These are phyloP conservation scores for Bufo gargarizans DNA, from an alignment of 2,113 vertebrate genomes.

Conservation along the genomic window DNA sequence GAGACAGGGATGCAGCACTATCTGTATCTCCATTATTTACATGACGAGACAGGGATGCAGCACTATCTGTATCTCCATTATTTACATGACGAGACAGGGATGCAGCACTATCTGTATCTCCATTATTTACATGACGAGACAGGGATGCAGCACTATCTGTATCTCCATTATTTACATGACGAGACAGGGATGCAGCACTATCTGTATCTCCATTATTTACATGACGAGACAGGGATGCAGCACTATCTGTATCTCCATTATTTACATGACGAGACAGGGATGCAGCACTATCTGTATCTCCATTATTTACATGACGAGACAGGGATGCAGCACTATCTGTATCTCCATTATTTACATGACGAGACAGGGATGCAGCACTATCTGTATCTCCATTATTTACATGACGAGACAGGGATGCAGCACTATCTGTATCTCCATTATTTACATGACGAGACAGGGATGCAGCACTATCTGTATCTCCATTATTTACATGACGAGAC, in stretches of 20 bases:
- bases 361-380: background rate
- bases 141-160: background rate
- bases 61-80: background rate
- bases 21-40: too few species aligned
- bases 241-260: background rate
- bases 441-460: too few species aligned
- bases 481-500: background rate
- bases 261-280: too few species aligned
- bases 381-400: too few species aligned
- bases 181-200: background rate
- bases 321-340: background rate
- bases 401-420: background rate
- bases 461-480: background rate
- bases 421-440: background rate
- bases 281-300: background rate
- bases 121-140: background rate
- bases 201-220: too few species aligned
- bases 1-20: background rate
- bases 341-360: background rate
- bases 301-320: background rate
- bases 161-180: background rate
- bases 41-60: background rate
- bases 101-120: background rate
- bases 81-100: too few species aligned
- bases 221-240: background rate